A percentile compares a stretch with the other conserved stretches of the same genome.
phyloP scores from a whole-genome alignment of 2,113 vertebrate species.

The Aldabrachelys gigantea region DNA sequence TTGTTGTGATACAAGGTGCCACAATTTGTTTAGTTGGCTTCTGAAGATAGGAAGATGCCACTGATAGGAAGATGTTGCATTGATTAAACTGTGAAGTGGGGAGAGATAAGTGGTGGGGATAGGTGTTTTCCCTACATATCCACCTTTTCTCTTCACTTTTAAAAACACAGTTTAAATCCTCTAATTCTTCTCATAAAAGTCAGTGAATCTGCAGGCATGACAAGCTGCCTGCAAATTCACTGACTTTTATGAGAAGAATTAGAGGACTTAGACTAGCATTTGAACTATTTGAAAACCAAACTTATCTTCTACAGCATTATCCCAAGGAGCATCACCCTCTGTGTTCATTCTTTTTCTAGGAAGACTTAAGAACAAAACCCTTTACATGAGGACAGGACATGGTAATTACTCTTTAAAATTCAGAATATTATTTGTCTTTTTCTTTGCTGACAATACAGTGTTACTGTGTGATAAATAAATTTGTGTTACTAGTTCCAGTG shows the following conservation, averaged over 20 bases:
- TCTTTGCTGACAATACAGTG: neutral
- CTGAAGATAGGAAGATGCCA: neutral
- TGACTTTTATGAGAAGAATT: neutral
- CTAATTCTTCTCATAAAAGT: too few relatives aligned
- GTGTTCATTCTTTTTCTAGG: neutral
- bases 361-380: neutral
- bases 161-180: neutral
- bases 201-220: too few relatives aligned
- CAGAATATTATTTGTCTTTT: neutral
- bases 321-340: neutral
- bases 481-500: neutral
- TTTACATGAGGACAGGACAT: neutral
- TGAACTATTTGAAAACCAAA: neutral
- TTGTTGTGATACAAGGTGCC: neutral
- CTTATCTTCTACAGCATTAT: neutral
- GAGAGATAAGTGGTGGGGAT: neutral
- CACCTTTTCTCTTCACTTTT: neutral
- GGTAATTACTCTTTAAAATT: neutral
- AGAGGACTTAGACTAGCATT: neutral
- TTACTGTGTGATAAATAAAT: neutral
- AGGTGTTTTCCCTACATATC: neutral
- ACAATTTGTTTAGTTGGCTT: rapidly evolving
- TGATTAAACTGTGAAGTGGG: neutral
- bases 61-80: neutral
- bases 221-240: neutral